Base-by-base conservation (phyloP, 2,113 vertebrate species). In the Uria lomvia region DNA sequence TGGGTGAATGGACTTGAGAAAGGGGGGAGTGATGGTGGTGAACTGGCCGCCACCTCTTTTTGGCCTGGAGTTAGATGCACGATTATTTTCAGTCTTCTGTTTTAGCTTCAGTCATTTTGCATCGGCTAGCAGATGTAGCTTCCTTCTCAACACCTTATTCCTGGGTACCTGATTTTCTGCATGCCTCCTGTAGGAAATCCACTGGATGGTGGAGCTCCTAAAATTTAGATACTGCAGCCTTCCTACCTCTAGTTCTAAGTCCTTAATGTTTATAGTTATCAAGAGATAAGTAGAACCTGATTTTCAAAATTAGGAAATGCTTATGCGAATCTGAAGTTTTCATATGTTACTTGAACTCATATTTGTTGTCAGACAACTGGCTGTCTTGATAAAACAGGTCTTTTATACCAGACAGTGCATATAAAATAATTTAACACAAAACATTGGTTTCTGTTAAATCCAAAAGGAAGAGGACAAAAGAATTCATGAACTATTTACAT, bases 231-330 rank as follows among this genome's bases (percentile, higher is more conserved):
- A 8, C 67, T 58, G 50, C n/a, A 50, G 15, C 34, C 8, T 68
- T 70, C 0, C 0, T 62, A 73, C 38, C 11, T 75, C 42, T 71
- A 15, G 12, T 86, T 67, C 30, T 15, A 38, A 43, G 36, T 45
- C 50, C 65, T 88, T 70, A 55, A 12, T 34, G 13, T 53, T 53
- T 60, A 29, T 23, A 52, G 21, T 34, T 49, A 47, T 59, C 47
- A 70, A 68, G 26, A 82, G 16, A 11, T 30, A 38, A 86, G 4
- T n/a, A 65, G 50, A 65, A 73, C 18, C 13, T 63, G 17, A 45
- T 77, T 83, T 95, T 88, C 38, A 73, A 53, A 92, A 86, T 50
- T 43, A 49, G 32, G 60, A 71, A 92, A 50, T 50, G 36, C 24
- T 60, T 53, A 15, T 0, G 0, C 65, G 36, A 73, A 49, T 42